Evolutionary conservation across 92 coral and sea anemone species (phyloP).

Genomic region (Diadumene lineata): DNA sequence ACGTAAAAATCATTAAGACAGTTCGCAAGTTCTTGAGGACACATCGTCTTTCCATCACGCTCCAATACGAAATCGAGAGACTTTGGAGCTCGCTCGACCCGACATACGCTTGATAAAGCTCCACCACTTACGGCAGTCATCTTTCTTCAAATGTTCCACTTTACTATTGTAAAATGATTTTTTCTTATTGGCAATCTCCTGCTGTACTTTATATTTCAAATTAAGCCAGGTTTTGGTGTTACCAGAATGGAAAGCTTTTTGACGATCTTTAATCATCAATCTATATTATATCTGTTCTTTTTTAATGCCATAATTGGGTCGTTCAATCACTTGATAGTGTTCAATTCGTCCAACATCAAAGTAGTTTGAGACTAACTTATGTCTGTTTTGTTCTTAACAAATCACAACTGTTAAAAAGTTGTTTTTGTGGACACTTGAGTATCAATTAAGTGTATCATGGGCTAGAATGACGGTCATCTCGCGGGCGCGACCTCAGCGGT

Average conservation of each 20-base stretch:
- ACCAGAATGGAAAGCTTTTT: background rate
- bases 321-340: too few relatives aligned
- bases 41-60: background rate
- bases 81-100: too few relatives aligned
- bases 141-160: background rate
- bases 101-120: background rate
- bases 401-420: too few relatives aligned
- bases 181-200: background rate
- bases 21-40: background rate
- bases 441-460: too few relatives aligned
- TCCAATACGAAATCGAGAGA: background rate
- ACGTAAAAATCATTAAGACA: background rate
- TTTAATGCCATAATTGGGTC: too few relatives aligned
- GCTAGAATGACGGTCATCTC: too few relatives aligned
- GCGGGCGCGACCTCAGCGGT: too few relatives aligned
- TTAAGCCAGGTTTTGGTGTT: background rate
- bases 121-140: background rate
- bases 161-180: background rate
- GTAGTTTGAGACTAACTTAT: too few relatives aligned
- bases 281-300: too few relatives aligned
- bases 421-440: too few relatives aligned
- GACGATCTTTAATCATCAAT: background rate
- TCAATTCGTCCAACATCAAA: too few relatives aligned
- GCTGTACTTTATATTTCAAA: background rate
- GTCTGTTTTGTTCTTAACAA: too few relatives aligned